Base-by-base conservation (phyloP, 2,888 invertebrate genomes). In the Heliothis peltigera region DNA sequence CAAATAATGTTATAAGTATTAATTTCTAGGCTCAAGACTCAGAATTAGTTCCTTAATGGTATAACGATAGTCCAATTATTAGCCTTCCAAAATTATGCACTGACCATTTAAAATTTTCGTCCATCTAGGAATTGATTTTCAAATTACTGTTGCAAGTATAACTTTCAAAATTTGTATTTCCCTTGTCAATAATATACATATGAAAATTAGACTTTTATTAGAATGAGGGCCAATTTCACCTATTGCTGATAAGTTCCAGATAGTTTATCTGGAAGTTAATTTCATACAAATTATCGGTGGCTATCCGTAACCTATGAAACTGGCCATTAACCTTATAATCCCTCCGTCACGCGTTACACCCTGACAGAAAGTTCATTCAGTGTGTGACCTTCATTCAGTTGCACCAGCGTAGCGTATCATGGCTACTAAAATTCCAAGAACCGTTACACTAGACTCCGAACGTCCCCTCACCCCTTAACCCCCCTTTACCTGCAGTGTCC, bases 391-490 rank as follows among this genome's bases (percentile, higher is more conserved):
- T 70, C 51, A 70, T 55, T 70, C 54, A 43, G 18, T 66, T 70
- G 55, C 76, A 75, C 19, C 39, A 35, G 28, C 42, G 48, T 22
- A 35, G 44, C 58, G 68, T 51, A 53, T 43, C 58, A 60, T 19
- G 18, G 43, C 28, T 56, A 47, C 62, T 70, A 70, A 75, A 75
- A 32, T 70, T 60, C 43, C 70, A 61, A 39, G 76, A 75, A 53
- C 55, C 19, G 63, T 56, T 70, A 75, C 76, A 70, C 76, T 70
- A 70, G 76, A 75, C 76, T 39, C n/a, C 43, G 42, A 44, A 28
- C 46, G 43, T 46, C 28, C 62, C 35, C 47, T 52, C 55, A 48
- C 22, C 53, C 39, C 35, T 1, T 21, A 39, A n/a, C 22, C 22
- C 25, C 69, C 47, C 25, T 60, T 61, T 61, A 62, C 70, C 62